Percentiles rank a stretch among this genome's conserved stretches.
These are phyloP conservation scores for Amphipyra berbera DNA, from an alignment of 2,888 invertebrate genomes.

Conservation along the genomic window DNA sequence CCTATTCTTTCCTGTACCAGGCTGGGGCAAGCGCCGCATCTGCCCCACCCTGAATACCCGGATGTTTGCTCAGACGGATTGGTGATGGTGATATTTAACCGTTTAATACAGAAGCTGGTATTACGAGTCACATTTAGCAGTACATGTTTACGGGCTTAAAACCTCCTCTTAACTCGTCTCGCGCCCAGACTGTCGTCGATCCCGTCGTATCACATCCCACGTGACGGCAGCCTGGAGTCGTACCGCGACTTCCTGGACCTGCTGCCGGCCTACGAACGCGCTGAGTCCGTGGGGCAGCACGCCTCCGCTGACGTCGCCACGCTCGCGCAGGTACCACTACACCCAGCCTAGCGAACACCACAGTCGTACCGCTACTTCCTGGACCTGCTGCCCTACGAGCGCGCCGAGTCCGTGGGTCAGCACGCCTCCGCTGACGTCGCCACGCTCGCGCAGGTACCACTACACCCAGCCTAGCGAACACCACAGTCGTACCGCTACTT, in stretches of 20 bases:
- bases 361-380: too few relatives aligned
- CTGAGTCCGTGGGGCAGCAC: constrained; percentile 97
- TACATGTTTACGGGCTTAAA: too few relatives aligned
- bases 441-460: constrained; percentile 93
- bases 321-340: constrained; percentile 92
- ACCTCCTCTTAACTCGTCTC: background rate
- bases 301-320: constrained; percentile 97
- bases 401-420: constrained; percentile 97
- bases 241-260: constrained; percentile 95
- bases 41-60: too few relatives aligned
- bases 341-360: background rate
- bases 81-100: too few relatives aligned
- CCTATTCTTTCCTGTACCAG: too few relatives aligned
- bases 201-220: constrained; percentile 94
- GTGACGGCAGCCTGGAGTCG: constrained; percentile 94
- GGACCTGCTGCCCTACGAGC: constrained; percentile 93
- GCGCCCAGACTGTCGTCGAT: constrained; percentile 92
- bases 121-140: too few relatives aligned
- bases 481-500: too few relatives aligned
- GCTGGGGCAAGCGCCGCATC: too few relatives aligned
- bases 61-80: too few relatives aligned
- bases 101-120: too few relatives aligned
- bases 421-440: constrained; percentile 97
- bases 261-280: constrained; percentile 94
- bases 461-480: background rate